These are phyloP conservation scores for Cochlearius cochlearius DNA, from an alignment of 2,113 vertebrate species.

Conservation along the genomic window DNA sequence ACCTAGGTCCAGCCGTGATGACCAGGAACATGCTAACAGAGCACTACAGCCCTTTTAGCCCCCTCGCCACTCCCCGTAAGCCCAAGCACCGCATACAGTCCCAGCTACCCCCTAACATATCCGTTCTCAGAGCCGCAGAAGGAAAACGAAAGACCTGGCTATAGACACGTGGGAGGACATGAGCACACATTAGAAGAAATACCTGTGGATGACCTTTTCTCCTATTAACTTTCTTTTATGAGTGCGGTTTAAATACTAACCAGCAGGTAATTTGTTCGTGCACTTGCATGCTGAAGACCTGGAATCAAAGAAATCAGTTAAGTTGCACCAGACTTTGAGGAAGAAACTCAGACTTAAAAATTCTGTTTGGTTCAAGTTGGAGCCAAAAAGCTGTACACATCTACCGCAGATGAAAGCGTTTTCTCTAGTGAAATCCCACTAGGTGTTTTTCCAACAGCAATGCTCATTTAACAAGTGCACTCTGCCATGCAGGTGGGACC, in stretches of 20 bases:
- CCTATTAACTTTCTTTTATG: background rate
- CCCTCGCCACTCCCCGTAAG: background rate
- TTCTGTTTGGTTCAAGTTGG: slow-evolving; percentile 59
- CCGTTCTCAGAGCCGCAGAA: background rate
- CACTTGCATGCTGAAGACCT: background rate
- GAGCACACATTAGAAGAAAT: background rate
- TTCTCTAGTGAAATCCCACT: slow-evolving; percentile 71
- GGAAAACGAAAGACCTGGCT: background rate
- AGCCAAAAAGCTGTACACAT: slow-evolving; percentile 48
- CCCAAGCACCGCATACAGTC: background rate
- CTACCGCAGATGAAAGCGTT: slow-evolving; percentile 53
- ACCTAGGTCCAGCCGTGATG: background rate
- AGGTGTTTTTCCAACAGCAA: slow-evolving; percentile 68
- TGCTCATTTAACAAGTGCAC: slow-evolving; percentile 75
- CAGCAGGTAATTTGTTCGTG: background rate
- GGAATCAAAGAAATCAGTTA: background rate
- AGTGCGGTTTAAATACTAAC: slow-evolving; percentile 22
- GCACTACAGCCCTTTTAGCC: background rate
- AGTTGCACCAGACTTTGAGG: background rate
- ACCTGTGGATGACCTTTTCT: background rate
- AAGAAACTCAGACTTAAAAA: slow-evolving; percentile 37
- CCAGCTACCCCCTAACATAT: fast-evolving
- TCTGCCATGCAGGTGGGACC: slow-evolving; percentile 72
- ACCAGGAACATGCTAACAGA: background rate
- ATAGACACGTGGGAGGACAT: fast-evolving